phyloP scores from a whole-genome alignment of 1,140 invertebrate species.

The Euborellia annulipes region DNA sequence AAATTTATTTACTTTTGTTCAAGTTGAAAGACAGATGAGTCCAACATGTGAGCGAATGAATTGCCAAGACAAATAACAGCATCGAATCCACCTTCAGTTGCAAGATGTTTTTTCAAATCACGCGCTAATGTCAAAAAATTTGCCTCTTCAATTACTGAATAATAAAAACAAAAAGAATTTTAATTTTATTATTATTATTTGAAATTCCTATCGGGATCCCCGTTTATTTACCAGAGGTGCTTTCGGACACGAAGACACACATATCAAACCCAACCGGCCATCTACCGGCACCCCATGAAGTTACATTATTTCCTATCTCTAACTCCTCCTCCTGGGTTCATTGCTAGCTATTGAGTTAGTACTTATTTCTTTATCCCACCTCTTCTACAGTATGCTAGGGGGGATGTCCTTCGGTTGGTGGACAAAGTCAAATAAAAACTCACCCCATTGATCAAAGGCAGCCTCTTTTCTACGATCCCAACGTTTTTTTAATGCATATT shows the following conservation, averaged over 20 bases:
- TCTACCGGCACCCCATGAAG: too few species aligned
- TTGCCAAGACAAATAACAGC: conserved; percentile 77
- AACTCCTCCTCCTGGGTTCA: background rate
- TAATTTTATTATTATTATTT: background rate
- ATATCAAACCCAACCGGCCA: too few species aligned
- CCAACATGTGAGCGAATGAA: conserved; percentile 74
- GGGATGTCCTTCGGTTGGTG: too few species aligned
- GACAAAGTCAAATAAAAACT: conserved; percentile 19
- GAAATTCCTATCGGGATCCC: too few species aligned
- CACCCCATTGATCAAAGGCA: conserved; percentile 71
- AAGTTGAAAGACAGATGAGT: conserved; percentile 55
- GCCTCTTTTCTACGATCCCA: conserved; percentile 66
- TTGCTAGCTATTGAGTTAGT: too few species aligned
- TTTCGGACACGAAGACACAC: too few species aligned
- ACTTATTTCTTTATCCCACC: too few species aligned
- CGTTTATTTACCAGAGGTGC: too few species aligned
- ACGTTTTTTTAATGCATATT: conserved; percentile 66
- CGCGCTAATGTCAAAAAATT: conserved; percentile 59
- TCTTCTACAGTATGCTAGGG: too few species aligned
- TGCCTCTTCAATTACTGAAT: conserved; percentile 61
- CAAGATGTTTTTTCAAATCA: conserved; percentile 43
- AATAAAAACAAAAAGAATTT: conserved; percentile 9
- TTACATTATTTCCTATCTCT: too few species aligned
- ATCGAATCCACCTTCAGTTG: conserved; percentile 42
- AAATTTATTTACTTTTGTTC: conserved; percentile 48